Percentiles rank a stretch among this genome's conserved stretches.
These are phyloP conservation scores for Apantesis nais DNA, from an alignment of 2,888 invertebrate species.

Conservation along the genomic window DNA sequence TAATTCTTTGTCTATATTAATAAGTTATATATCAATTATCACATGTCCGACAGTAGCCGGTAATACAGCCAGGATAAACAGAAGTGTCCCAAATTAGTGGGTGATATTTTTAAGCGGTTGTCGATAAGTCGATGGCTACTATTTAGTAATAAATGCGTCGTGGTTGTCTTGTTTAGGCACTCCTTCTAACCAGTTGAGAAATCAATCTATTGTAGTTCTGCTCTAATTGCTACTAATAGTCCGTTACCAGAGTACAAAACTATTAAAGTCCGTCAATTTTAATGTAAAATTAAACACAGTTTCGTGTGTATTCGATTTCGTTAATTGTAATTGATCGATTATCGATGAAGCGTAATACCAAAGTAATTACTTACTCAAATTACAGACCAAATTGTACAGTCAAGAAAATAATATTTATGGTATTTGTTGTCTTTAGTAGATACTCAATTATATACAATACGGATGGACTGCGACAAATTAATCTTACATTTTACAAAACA, in stretches of 20 bases:
- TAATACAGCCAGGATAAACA: constrained; percentile 52
- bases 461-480: constrained; percentile 28
- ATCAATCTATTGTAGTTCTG: constrained; percentile 22
- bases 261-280: constrained; percentile 22
- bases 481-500: constrained; percentile 24
- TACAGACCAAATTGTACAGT: background rate
- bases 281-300: constrained; percentile 20
- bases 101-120: constrained; percentile 54
- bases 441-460: constrained; percentile 23
- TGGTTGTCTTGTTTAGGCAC: constrained; percentile 38
- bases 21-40: background rate
- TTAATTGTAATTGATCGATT: constrained; percentile 25
- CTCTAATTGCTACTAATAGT: constrained; percentile 28
- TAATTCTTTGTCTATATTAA: background rate
- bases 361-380: constrained; percentile 1
- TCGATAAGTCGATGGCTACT: constrained; percentile 26
- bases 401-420: background rate
- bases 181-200: constrained; percentile 29
- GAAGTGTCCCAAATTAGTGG: constrained; percentile 59
- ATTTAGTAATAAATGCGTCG: constrained; percentile 30
- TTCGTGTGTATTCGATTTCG: constrained; percentile 28
- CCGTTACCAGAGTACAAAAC: constrained; percentile 15
- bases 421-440: background rate
- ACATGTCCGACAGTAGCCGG: background rate
- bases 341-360: constrained; percentile 24